These are phyloP conservation scores for Cotesia congregata DNA, from an alignment of 2,888 invertebrate genomes.

Conservation along the genomic window DNA sequence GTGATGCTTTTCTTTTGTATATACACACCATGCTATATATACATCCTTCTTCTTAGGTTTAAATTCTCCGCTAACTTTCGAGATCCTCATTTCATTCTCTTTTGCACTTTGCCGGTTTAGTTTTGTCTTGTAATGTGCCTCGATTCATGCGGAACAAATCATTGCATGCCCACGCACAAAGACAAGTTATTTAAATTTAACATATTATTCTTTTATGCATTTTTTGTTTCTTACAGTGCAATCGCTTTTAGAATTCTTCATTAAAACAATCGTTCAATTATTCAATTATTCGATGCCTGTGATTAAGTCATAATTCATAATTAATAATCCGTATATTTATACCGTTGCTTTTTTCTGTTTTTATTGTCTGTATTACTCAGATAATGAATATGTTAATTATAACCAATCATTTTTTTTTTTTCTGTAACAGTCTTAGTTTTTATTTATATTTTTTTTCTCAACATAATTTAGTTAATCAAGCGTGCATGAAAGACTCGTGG, in stretches of 20 bases:
- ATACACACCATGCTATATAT: neutral
- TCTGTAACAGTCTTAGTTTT: too few relatives aligned
- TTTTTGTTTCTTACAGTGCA: slow-evolving; percentile 15
- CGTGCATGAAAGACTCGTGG: too few relatives aligned
- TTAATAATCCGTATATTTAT: too few relatives aligned
- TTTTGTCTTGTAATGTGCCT: neutral
- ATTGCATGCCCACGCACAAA: slow-evolving; percentile 11
- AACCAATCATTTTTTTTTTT: too few relatives aligned
- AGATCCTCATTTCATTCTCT: slow-evolving; percentile 23
- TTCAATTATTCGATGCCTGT: too few relatives aligned
- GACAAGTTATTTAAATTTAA: slow-evolving; percentile 3
- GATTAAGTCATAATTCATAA: too few relatives aligned
- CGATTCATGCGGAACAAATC: slow-evolving; percentile 15
- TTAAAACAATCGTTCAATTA: neutral
- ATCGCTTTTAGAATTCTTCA: neutral
- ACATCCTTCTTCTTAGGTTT: slow-evolving; percentile 17
- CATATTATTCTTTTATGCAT: neutral
- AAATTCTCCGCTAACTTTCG: slow-evolving; percentile 20
- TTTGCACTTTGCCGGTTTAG: slow-evolving; percentile 17
- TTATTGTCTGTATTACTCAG: too few relatives aligned
- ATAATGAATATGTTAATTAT: too few relatives aligned
- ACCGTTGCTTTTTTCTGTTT: too few relatives aligned
- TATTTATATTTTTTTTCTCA: too few relatives aligned
- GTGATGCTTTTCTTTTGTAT: slow-evolving; percentile 15
- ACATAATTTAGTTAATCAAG: too few relatives aligned